Percentiles rank a stretch among this genome's conserved stretches.
Conservation (phyloP, 2,113 vertebrate species). For the Myrmecophaga tridactyla region DNA sequence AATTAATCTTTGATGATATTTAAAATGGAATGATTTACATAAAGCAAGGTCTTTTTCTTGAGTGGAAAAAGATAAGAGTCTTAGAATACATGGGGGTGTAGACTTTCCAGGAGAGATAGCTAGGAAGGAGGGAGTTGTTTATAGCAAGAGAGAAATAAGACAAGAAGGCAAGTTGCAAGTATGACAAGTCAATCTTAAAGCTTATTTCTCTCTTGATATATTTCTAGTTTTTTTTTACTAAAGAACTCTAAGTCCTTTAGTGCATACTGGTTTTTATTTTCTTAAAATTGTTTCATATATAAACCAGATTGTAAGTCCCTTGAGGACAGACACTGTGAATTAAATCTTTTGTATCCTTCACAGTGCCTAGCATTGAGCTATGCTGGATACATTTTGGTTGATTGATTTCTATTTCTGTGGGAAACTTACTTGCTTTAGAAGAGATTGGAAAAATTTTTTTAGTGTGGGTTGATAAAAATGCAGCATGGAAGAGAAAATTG, state of each 20-base stretch:
- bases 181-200: background rate
- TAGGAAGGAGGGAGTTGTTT: background rate
- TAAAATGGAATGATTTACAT: slow-evolving; percentile 21
- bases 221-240: no score
- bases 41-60: background rate
- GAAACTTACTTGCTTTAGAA: background rate
- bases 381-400: background rate
- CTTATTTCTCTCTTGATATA: background rate
- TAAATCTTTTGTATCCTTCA: background rate
- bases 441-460: background rate
- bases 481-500: slow-evolving; percentile 17
- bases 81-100: background rate
- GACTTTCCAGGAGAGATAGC: background rate
- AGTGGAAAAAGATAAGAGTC: background rate
- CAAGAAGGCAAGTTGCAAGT: background rate
- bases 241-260: background rate
- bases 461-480: slow-evolving; percentile 20
- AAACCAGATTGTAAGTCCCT: background rate
- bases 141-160: background rate
- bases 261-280: background rate
- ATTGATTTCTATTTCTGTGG: slow-evolving; percentile 37
- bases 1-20: slow-evolving; percentile 14
- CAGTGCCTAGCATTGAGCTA: background rate
- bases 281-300: background rate
- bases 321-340: background rate